Conservation (phyloP, 1,140 invertebrate species). For the Drosophila sp. region DNA sequence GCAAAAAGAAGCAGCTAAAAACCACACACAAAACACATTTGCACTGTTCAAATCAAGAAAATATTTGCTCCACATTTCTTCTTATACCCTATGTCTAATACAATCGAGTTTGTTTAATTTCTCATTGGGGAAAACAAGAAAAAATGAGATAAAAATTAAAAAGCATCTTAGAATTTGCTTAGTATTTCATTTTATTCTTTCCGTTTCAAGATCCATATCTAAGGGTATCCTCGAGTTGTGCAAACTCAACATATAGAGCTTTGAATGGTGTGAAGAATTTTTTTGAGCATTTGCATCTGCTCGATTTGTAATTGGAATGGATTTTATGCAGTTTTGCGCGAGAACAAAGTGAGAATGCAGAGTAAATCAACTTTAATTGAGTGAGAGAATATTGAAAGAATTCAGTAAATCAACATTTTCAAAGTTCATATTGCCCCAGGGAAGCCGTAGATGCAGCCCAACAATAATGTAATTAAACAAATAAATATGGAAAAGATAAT, state of each 20-base stretch:
- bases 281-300: conserved; percentile 10
- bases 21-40: conserved; percentile 31
- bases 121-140: no score
- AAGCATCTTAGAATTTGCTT: no score
- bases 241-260: neutral
- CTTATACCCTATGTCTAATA: neutral
- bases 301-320: neutral
- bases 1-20: conserved; percentile 5
- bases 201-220: neutral
- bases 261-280: conserved; percentile 34
- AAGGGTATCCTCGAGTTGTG: neutral
- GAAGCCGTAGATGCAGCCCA: no score
- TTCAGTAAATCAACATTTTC: neutral
- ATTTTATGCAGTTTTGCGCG: neutral
- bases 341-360: neutral
- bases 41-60: neutral
- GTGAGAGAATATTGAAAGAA: conserved; percentile 1
- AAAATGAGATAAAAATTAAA: no score
- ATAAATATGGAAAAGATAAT: no score
- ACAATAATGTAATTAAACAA: no score
- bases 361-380: conserved; percentile 4
- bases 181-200: no score
- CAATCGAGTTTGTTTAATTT: no score
- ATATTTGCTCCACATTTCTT: conserved; percentile 11
- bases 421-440: neutral